Base-by-base conservation (phyloP, 2,888 invertebrate species). In the Troilus luridus region DNA sequence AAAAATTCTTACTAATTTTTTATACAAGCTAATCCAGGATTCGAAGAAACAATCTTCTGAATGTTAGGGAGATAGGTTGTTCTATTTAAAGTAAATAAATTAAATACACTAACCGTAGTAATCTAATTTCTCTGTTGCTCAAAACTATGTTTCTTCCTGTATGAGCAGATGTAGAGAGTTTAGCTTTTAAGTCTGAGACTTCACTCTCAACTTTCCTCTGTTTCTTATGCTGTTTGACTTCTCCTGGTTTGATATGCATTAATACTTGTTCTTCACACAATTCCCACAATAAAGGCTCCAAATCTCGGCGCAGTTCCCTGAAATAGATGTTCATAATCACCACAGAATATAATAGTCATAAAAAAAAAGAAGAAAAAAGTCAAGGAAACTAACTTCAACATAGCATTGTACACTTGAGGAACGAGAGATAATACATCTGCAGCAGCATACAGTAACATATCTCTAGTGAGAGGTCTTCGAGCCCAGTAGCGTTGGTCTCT, bases 171-270 rank as follows among this genome's bases (percentile, higher is more conserved):
- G 97, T 97, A 90, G 97, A 96, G 93, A 98, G 95, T 94, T 98
- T 98, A 88, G 95, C 95, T 93, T 97, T 96, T 90, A 98, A 95
- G 94, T 98, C 98, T n/a, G 96, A 95, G 6, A 98, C 97, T 95
- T 98, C 98, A 17, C 97, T 97, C 94, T 98, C 98, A 24, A 98
- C 97, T 95, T 98, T 98, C 91, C 98, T 95, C 94, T 98, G 97
- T 92, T 98, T 96, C 94, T 98, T 98, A 91, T 97, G 96, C 93
- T 97, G 95, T 94, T 98, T 98, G 0, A 98, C 98, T 93, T 97
- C 97, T 92, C 96, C 96, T 2, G 98, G 97, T 93, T 96, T 96
- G 93, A 98, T 98, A 93, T 97, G 97, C 96, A 97, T 96, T 91
- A 94, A 93, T 85, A 95, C 94, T 94, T 98, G 98, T 94, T 98